These are phyloP conservation scores for Peromyscus eremicus DNA, from an alignment of 2,797 vertebrate species.

Conservation along the genomic window DNA sequence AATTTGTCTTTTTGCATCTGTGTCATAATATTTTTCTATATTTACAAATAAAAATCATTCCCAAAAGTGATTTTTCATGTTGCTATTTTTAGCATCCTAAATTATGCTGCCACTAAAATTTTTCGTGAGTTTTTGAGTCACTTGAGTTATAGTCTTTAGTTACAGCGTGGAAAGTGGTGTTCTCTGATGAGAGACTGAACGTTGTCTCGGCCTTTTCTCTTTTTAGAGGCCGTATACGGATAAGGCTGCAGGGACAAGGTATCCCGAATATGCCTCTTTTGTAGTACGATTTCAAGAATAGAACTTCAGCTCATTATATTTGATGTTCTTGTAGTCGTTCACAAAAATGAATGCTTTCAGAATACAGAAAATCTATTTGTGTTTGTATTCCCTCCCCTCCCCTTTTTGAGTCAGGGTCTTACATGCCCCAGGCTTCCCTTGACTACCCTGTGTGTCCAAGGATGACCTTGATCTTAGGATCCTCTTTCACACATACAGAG, in stretches of 20 bases:
- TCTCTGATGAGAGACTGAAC: background rate
- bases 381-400: background rate
- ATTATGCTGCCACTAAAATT: slow-evolving; percentile 12
- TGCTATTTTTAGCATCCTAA: slow-evolving; percentile 25
- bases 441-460: background rate
- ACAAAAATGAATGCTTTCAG: slow-evolving; percentile 55
- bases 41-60: slow-evolving; percentile 33
- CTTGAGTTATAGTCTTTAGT: slow-evolving; percentile 9
- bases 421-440: background rate
- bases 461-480: background rate
- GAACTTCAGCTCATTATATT: slow-evolving; percentile 5
- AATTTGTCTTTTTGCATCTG: slow-evolving; percentile 11
- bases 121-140: slow-evolving; percentile 1
- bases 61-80: slow-evolving; percentile 18
- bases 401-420: background rate
- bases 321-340: slow-evolving; percentile 41
- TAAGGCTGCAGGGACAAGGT: background rate
- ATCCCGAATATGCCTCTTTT: background rate
- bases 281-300: background rate
- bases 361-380: background rate
- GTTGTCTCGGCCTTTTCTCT: background rate
- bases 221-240: background rate
- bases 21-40: slow-evolving; percentile 50
- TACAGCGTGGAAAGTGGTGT: background rate
- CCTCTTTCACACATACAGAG: background rate